A percentile compares a stretch with the other conserved stretches of the same genome.
These are phyloP conservation scores for Drosophila miranda DNA, from an alignment of 1,140 invertebrate species.

Conservation along the genomic window DNA sequence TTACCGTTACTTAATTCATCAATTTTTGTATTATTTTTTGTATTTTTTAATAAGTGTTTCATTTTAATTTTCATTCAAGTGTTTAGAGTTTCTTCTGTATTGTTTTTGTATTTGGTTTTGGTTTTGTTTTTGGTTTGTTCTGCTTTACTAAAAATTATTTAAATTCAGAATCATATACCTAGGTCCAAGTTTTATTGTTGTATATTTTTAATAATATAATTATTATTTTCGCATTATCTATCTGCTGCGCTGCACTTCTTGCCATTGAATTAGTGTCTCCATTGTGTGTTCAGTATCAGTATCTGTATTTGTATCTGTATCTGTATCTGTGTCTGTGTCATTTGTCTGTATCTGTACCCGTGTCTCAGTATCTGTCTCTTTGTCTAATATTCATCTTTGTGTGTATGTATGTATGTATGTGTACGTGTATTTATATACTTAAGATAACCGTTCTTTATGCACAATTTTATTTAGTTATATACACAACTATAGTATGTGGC, in stretches of 20 bases:
- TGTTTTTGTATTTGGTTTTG: constrained; percentile 25
- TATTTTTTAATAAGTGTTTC: constrained; percentile 59
- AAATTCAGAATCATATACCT: constrained; percentile 80
- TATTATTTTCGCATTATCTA: constrained; percentile 61
- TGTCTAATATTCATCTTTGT: constrained; percentile 68
- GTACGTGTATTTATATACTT: constrained; percentile 56
- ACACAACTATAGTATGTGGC: constrained; percentile 76
- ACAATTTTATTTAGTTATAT: constrained; percentile 78
- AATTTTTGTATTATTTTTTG: constrained; percentile 61
- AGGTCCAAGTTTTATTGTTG: constrained; percentile 74
- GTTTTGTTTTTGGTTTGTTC: constrained; percentile 34
- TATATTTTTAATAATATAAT: constrained; percentile 72
- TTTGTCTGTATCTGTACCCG: constrained; percentile 1
- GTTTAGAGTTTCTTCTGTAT: constrained; percentile 50
- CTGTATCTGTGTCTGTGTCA: constrained; percentile 25
- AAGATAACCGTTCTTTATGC: constrained; percentile 60
- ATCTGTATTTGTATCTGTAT: constrained; percentile 16
- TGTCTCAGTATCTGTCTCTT: constrained; percentile 21
- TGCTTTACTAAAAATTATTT: constrained; percentile 77
- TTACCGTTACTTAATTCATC: constrained; percentile 68
- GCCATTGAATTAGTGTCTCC: constrained; percentile 34
- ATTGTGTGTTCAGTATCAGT: constrained; percentile 9
- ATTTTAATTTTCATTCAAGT: constrained; percentile 70
- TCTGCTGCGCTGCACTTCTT: constrained; percentile 9
- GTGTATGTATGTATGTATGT: constrained; percentile 26